These are phyloP conservation scores for Apeira syringaria DNA, from an alignment of 2,888 invertebrate species.

Conservation along the genomic window DNA sequence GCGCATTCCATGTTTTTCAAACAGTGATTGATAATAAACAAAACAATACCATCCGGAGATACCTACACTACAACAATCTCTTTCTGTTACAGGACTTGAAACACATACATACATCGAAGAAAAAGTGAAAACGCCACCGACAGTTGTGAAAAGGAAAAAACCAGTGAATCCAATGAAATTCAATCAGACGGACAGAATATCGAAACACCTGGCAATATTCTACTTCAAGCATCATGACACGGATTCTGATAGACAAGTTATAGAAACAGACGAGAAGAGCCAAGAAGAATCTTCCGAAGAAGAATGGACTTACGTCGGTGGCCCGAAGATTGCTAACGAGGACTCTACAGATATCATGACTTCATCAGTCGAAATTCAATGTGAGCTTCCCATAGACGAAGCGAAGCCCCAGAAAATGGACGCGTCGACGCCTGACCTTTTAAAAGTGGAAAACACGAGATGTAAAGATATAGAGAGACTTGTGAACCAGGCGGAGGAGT, in stretches of 20 bases:
- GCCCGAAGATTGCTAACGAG: conserved; percentile 68
- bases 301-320: conserved; percentile 87
- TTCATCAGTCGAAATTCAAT: conserved; percentile 76
- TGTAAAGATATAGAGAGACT: conserved; percentile 88
- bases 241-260: conserved; percentile 89
- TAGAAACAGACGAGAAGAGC: conserved; percentile 73
- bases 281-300: conserved; percentile 78
- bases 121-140: conserved; percentile 66
- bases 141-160: conserved; percentile 78
- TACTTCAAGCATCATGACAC: conserved; percentile 95
- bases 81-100: conserved; percentile 58
- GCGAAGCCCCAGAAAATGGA: conserved; percentile 60
- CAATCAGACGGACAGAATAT: conserved; percentile 89
- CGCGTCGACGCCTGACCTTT: conserved; percentile 71
- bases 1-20: conserved; percentile 16
- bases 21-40: conserved; percentile 20
- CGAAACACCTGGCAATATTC: conserved; percentile 92
- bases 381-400: conserved; percentile 66
- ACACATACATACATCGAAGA: conserved; percentile 49
- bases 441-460: conserved; percentile 72
- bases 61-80: conserved; percentile 6
- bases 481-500: conserved; percentile 91
- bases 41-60: background rate
- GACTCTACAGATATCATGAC: conserved; percentile 79
- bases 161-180: conserved; percentile 84